A percentile compares a stretch with the other conserved stretches of the same genome.
Evolutionary conservation across 1,140 invertebrate genomes (phyloP).

Genomic region (Papilio aristodemus): DNA sequence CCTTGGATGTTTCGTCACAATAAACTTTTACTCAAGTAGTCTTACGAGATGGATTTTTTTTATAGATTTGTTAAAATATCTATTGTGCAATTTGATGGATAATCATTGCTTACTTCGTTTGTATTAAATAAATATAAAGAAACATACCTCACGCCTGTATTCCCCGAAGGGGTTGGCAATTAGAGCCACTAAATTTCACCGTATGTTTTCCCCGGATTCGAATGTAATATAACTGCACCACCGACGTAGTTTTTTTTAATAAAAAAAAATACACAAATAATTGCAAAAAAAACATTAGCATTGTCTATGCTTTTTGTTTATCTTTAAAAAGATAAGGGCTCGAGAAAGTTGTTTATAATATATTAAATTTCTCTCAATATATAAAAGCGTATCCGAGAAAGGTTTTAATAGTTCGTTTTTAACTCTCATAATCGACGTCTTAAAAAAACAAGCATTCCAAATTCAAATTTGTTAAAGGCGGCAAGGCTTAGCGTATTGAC

Average conservation of each 20-base stretch:
- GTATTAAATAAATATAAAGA: no score
- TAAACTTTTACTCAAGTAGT: constrained; percentile 21
- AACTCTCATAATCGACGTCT: neutral
- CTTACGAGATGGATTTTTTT: neutral
- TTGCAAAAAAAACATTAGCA: no score
- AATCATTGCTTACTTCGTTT: no score
- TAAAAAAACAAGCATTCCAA: constrained; percentile 26
- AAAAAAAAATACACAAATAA: neutral
- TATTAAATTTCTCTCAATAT: neutral
- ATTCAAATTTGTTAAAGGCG: constrained; percentile 16
- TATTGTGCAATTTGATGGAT: neutral
- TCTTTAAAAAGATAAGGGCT: neutral
- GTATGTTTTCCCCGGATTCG: no score
- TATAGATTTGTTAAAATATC: neutral
- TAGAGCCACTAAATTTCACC: no score
- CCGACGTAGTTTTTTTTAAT: neutral
- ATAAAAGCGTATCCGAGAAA: neutral
- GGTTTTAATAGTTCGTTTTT: neutral
- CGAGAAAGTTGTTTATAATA: neutral
- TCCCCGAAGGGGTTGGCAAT: no score
- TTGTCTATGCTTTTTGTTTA: neutral
- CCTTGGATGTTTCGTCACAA: constrained; percentile 16
- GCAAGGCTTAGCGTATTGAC: constrained; percentile 20
- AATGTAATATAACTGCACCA: no score
- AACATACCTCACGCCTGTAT: no score